These are phyloP conservation scores for Paradoxurus hermaphroditus DNA, from an alignment of 2,113 vertebrate genomes.

Conservation along the genomic window DNA sequence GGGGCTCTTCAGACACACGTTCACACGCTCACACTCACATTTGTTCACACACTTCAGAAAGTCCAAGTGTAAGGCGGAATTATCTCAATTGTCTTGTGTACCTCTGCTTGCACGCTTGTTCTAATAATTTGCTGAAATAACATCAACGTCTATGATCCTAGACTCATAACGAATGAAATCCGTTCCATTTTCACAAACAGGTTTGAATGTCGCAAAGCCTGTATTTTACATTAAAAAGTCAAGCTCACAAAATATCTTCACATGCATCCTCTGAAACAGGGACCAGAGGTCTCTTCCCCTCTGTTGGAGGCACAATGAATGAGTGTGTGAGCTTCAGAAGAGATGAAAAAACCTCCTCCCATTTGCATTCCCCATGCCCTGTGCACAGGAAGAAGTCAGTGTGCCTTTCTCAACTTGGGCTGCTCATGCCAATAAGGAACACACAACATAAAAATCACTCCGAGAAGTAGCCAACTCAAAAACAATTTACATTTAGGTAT, in stretches of 20 bases:
- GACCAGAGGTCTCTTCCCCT: background rate
- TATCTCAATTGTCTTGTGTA: background rate
- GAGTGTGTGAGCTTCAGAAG: background rate
- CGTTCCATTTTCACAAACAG: background rate
- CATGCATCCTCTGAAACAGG: background rate
- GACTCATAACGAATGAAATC: background rate
- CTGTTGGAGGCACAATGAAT: background rate
- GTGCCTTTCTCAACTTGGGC: background rate
- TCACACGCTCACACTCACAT: background rate
- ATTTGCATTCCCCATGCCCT: background rate
- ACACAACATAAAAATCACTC: background rate
- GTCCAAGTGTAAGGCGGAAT: background rate
- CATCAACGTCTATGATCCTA: background rate
- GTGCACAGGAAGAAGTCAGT: background rate
- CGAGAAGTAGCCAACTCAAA: background rate
- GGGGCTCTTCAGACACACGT: background rate
- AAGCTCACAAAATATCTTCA: background rate
- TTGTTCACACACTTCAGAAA: background rate
- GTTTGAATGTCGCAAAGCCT: background rate
- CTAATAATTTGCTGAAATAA: background rate
- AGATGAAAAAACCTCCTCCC: background rate
- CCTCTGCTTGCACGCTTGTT: background rate
- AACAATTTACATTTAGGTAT: background rate
- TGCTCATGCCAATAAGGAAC: background rate
- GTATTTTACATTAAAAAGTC: background rate